These are phyloP conservation scores for Oncorhynchus tshawytscha DNA, from an alignment of 2,113 vertebrate genomes.

Conservation along the genomic window DNA sequence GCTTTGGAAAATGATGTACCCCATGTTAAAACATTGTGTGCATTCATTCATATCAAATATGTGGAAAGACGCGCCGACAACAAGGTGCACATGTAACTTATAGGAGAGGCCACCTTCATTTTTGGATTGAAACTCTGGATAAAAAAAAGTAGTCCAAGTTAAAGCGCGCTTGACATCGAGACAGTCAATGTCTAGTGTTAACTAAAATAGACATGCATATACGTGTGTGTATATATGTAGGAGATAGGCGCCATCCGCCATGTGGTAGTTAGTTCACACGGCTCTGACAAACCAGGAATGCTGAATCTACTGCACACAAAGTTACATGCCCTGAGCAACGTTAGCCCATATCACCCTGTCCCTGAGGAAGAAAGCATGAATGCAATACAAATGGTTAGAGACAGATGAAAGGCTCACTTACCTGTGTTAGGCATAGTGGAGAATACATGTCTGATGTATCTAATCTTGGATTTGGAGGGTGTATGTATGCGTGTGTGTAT, in stretches of 20 bases:
- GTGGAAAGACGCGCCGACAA: not conserved
- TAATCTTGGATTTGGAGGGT: slow-evolving; percentile 72
- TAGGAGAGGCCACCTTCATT: not conserved
- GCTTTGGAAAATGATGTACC: too few species aligned
- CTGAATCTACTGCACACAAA: slow-evolving; percentile 69
- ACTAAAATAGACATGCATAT: not conserved
- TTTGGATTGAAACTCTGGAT: not conserved
- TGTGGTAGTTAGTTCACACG: slow-evolving; percentile 78
- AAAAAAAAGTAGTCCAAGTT: not conserved
- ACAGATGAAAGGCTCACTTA: slow-evolving; percentile 74
- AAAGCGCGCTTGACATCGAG: not conserved
- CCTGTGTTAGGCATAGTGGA: slow-evolving; percentile 96
- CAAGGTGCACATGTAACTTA: not conserved
- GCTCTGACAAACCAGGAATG: slow-evolving; percentile 70
- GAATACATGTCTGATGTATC: slow-evolving; percentile 91
- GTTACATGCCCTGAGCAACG: slow-evolving; percentile 73
- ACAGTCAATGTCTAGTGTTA: not conserved
- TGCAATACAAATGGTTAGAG: slow-evolving; percentile 27
- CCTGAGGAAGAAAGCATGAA: slow-evolving; percentile 26
- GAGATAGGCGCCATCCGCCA: slow-evolving; percentile 81
- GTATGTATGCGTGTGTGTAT: slow-evolving; percentile 62
- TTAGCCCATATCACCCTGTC: slow-evolving; percentile 38
- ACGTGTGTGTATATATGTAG: slow-evolving; percentile 11
- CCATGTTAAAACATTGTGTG: slow-evolving; percentile 1
- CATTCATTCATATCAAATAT: slow-evolving; percentile 7